Evolutionary conservation across 2,888 invertebrate genomes (phyloP).

Genomic region (Morpho achilles): DNA sequence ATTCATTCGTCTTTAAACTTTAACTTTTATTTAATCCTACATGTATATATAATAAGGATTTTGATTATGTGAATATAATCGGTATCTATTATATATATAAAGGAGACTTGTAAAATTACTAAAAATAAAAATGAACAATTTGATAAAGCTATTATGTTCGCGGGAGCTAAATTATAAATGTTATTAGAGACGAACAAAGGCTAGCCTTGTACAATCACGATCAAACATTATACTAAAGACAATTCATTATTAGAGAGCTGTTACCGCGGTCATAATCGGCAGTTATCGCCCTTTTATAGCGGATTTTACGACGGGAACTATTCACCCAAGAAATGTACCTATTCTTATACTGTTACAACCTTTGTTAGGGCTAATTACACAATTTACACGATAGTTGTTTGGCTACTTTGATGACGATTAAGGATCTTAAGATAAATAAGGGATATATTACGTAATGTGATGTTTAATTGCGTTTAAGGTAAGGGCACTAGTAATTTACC

Average conservation of each 20-base stretch:
- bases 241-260: constrained; percentile 77
- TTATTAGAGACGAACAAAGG: constrained; percentile 24
- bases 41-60: no score
- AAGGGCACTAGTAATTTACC: no score
- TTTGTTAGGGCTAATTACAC: constrained; percentile 62
- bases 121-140: no score
- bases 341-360: constrained; percentile 56
- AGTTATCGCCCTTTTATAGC: constrained; percentile 79
- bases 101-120: no score
- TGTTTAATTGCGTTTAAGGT: not conserved
- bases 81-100: no score
- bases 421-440: not conserved
- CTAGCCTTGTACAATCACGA: constrained; percentile 38
- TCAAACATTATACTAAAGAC: constrained; percentile 73
- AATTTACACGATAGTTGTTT: constrained; percentile 12
- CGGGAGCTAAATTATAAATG: constrained; percentile 9
- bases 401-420: not conserved
- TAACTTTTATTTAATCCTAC: no score
- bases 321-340: constrained; percentile 64
- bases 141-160: no score
- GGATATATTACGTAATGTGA: not conserved
- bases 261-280: constrained; percentile 71
- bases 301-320: constrained; percentile 76
- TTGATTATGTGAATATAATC: no score
- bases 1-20: no score